These are phyloP conservation scores for Pleuronectes platessa DNA, from an alignment of 2,113 vertebrate genomes.

Conservation along the genomic window DNA sequence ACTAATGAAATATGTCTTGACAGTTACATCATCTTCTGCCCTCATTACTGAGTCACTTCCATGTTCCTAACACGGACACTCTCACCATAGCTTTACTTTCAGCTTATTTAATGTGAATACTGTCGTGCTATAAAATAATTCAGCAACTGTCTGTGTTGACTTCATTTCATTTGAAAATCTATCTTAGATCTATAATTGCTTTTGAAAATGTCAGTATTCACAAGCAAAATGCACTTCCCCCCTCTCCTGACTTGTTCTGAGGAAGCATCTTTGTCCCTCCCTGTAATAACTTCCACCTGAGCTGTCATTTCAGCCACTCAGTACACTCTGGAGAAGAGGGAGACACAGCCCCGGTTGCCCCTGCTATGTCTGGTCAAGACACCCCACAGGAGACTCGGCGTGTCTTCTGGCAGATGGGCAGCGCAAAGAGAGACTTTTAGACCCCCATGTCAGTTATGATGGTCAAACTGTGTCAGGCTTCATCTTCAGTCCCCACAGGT, in stretches of 20 bases:
- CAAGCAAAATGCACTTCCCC: not conserved
- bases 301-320: constrained; percentile 36
- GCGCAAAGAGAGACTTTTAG: constrained; percentile 57
- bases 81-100: not conserved
- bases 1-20: constrained; percentile 10
- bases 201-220: constrained; percentile 16
- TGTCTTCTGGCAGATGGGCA: constrained; percentile 58
- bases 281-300: constrained; percentile 48
- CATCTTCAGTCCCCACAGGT: constrained; percentile 45
- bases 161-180: not conserved
- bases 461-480: constrained; percentile 53
- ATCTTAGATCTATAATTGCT: not conserved
- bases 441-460: constrained; percentile 55
- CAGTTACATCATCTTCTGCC: constrained; percentile 1
- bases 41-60: not conserved
- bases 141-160: not conserved
- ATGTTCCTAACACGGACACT: not conserved
- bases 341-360: not conserved
- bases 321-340: constrained; percentile 34
- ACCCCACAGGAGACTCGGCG: constrained; percentile 44
- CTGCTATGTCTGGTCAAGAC: constrained; percentile 35
- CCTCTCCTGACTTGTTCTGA: constrained; percentile 8
- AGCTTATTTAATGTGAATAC: not conserved
- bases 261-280: constrained; percentile 14
- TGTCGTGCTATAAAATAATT: not conserved